Conservation (phyloP, 1,140 invertebrate species). For the Himalopsyche phryganea region DNA sequence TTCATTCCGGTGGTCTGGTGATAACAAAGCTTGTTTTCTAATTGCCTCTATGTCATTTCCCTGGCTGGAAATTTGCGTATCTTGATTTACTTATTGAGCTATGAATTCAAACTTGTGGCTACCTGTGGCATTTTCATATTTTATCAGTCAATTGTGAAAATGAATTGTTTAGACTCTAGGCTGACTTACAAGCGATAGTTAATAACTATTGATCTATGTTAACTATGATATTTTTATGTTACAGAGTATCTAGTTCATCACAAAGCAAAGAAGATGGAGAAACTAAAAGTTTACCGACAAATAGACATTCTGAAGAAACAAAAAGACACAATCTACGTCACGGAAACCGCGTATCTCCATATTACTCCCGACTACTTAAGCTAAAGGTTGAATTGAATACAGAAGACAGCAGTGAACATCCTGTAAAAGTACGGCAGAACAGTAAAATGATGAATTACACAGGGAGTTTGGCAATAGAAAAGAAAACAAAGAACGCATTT, state of each 20-base stretch:
- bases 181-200: too few species aligned
- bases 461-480: constrained; percentile 26
- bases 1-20: too few species aligned
- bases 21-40: too few species aligned
- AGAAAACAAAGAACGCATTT: constrained; percentile 28
- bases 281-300: not conserved
- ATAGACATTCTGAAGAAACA: not conserved
- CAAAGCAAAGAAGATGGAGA: not conserved
- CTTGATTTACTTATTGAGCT: too few species aligned
- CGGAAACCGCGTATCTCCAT: constrained; percentile 24
- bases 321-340: constrained; percentile 23
- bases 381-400: constrained; percentile 26
- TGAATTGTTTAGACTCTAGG: too few species aligned
- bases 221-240: too few species aligned
- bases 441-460: constrained; percentile 23
- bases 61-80: too few species aligned
- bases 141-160: too few species aligned
- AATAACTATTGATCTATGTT: too few species aligned
- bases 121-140: too few species aligned
- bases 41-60: too few species aligned
- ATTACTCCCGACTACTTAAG: constrained; percentile 28
- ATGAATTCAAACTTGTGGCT: too few species aligned
- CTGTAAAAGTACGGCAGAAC: constrained; percentile 5
- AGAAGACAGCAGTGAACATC: constrained; percentile 20
- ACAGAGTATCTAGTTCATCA: not conserved